Base-by-base conservation (phyloP, 2,797 vertebrate species). In the Typhlichthys eigenmanni region DNA sequence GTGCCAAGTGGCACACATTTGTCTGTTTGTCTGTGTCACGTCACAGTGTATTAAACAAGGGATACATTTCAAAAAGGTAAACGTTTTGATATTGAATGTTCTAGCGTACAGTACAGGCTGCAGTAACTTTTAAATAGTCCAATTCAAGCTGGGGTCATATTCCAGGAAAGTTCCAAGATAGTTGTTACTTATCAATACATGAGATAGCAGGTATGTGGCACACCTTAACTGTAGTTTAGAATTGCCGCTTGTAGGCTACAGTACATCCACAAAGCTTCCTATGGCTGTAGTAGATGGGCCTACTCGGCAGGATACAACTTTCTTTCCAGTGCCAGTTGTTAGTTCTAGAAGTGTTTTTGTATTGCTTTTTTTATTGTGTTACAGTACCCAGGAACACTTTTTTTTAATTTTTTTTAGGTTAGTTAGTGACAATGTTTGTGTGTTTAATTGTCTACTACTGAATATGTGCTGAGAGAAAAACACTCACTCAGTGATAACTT, bases 1-100 rank as follows among this genome's bases (percentile, higher is more conserved):
- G 16, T 84, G 89, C 83, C 86, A 88, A 84, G 70, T 82, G 62
- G 58, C 60, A 62, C 78, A 65, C 60, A 67, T 57, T 56, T 46
- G 66, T 56, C 55, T 29, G 66, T 56, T 54, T 29, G 60, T 68
- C 71, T 38, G 34, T 38, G 34, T 38, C 34, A 34, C 4, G 6
- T 34, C 34, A 34, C 34, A 34, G 34, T 34, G 34, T 5, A 7
- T 34, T 7, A 38, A 7, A 38, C 34, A 38, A 38, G 34, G 7
- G 7, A 38, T 5, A 38, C 34, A 8, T 5, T 38, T 38, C 34
- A 38, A 38, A 38, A 38, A 38, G 5, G 34, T 38, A 5, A 8
- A 38, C 7, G 2, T 38, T 38, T 38, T 38, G 34, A 5, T 5
- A 38, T 38, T 38, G 5, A 38, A 38, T 5, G 5, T 38, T 5